A percentile compares a stretch with the other conserved stretches of the same genome.
Evolutionary conservation across 2,113 vertebrate species (phyloP).

Genomic region (Podilymbus podiceps): DNA sequence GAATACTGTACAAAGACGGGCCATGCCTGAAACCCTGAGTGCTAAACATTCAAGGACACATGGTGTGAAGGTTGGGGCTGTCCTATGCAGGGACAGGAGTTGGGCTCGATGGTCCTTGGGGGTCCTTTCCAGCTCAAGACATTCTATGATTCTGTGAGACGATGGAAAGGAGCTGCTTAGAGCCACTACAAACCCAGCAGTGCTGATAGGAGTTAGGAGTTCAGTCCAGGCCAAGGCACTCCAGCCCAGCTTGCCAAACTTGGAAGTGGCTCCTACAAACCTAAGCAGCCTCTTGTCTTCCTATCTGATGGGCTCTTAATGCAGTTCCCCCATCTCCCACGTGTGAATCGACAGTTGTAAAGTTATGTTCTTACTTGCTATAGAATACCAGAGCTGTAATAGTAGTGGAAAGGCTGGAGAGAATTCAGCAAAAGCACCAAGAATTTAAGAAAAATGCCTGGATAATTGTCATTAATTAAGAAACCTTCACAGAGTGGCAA

Average conservation of each 20-base stretch:
- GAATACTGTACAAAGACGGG: not conserved
- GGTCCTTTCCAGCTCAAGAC: no score
- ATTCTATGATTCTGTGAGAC: not conserved
- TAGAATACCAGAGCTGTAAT: not conserved
- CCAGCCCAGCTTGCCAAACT: not conserved
- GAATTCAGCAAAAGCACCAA: constrained; percentile 1
- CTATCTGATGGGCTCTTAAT: constrained; percentile 32
- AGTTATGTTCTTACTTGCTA: constrained; percentile 19
- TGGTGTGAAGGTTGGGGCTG: no score
- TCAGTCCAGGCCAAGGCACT: not conserved
- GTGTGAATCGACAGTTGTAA: not conserved
- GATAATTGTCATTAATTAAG: constrained; percentile 12
- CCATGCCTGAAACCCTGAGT: not conserved
- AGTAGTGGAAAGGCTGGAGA: not conserved
- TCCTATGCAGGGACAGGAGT: no score
- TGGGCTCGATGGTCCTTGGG: no score
- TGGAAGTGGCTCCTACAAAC: not conserved
- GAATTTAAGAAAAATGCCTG: not conserved
- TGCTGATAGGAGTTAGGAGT: not conserved
- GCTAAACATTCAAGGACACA: not conserved
- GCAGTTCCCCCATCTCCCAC: not conserved
- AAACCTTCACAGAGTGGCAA: not conserved
- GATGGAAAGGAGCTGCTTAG: not conserved
- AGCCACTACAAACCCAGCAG: not conserved
- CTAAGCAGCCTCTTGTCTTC: constrained; percentile 8